Base-by-base conservation (phyloP, 2,113 vertebrate species). In the Epinephelus fuscoguttatus region DNA sequence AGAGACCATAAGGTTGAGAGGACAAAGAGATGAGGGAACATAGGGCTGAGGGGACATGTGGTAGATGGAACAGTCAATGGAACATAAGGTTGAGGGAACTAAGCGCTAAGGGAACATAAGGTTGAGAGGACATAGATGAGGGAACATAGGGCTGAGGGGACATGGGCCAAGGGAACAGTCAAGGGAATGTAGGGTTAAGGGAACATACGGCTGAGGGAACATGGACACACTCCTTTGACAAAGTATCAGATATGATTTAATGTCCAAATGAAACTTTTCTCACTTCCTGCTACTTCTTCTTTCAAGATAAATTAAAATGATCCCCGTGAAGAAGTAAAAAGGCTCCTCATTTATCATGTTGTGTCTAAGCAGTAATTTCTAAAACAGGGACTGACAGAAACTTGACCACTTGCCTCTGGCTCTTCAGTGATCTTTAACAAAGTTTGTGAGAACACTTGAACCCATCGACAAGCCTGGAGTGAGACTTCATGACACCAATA, bases 401-500 rank as follows among this genome's bases (percentile, higher is more conserved):
- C 83, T 23, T 50, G 40, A 82, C 73, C 80, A 18, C 60, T 78
- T 53, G 74, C 86, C 80, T 63, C 63, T 11, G 69, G 86, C 78
- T 68, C 40, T 56, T 76, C 83, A 74, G 30, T 53, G 37, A 75
- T 84, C 78, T 91, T 80, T 82, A 78, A 63, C 81, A 84, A 91
- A 86, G 84, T 91, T 90, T 76, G 64, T n/a, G 18, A 53, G 61
- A 82, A 70, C 62, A 60, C 70, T 84, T 63, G 37, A 84, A 64
- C 82, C 80, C 88, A 47, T 88, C 73, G 73, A 75, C 63, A 69
- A 63, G 73, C 70, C 87, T 84, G 86, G 14, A 86, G 75, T 67
- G 82, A 84, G 77, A 78, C 73, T 83, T 71, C 66, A 63, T 78
- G 86, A 93, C 87, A 80, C 85, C 84, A 77, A 90, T 88, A 76